Percentiles rank a stretch among this genome's conserved stretches.
These are phyloP conservation scores for Pseudocheirus occidentalis DNA, from an alignment of 2,797 vertebrate genomes.

Conservation along the genomic window DNA sequence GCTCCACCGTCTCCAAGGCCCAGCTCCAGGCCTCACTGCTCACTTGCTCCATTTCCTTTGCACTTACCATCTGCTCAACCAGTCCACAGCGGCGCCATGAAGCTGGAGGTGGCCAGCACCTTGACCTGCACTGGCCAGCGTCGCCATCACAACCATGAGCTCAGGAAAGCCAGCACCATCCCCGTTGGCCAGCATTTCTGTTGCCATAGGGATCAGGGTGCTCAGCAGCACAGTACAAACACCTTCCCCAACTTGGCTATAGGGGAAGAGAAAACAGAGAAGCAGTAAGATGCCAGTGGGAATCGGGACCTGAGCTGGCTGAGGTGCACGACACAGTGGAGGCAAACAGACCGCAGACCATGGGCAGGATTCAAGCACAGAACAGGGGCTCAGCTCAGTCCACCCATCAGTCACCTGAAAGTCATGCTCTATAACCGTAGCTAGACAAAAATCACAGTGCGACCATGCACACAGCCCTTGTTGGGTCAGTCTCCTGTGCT, in stretches of 20 bases:
- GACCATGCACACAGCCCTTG: neutral
- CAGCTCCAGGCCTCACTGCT: neutral
- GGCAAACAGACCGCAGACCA: neutral
- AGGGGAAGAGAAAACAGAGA: constrained; percentile 46
- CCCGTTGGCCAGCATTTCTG: constrained; percentile 95
- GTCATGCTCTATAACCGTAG: neutral
- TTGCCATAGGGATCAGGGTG: constrained; percentile 98
- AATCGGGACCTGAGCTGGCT: neutral
- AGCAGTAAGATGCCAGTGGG: neutral
- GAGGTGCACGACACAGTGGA: neutral
- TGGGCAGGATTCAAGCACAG: neutral
- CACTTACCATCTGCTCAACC: constrained; percentile 97
- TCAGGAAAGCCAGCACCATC: constrained; percentile 98
- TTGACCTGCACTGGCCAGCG: constrained; percentile 96
- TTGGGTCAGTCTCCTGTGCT: neutral
- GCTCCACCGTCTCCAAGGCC: neutral
- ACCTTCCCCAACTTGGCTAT: constrained; percentile 98
- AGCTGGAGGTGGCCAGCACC: constrained; percentile 98
- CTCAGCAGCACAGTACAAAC: constrained; percentile 97
- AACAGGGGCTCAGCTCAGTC: too few species aligned
- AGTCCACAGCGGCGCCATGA: constrained; percentile 95
- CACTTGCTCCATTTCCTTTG: neutral
- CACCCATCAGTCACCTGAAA: neutral
- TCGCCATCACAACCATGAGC: constrained; percentile 99
- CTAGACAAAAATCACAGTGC: neutral